These are phyloP conservation scores for Adelphocoris suturalis DNA, from an alignment of 2,888 invertebrate genomes.

Conservation along the genomic window DNA sequence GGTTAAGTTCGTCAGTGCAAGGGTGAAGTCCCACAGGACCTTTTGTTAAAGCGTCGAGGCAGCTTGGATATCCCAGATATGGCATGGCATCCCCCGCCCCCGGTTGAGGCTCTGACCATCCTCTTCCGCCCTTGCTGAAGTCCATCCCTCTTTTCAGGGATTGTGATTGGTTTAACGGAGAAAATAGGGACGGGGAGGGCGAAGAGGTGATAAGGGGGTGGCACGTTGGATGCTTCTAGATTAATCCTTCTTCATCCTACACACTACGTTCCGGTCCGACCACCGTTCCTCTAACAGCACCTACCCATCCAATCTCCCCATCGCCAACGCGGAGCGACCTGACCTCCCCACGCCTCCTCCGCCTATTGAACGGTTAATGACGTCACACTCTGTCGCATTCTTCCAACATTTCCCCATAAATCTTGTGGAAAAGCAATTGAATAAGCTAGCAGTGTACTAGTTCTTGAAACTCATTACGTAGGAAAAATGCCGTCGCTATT, in stretches of 20 bases:
- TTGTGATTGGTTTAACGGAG: conserved; percentile 40
- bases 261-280: conserved; percentile 8
- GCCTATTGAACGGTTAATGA: conserved; percentile 32
- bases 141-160: not conserved
- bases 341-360: conserved; percentile 3
- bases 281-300: not conserved
- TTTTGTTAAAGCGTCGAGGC: not conserved
- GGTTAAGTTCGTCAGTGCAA: too few species aligned
- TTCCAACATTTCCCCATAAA: not conserved
- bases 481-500: too few species aligned
- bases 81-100: not conserved
- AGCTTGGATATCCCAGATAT: conserved; percentile 18
- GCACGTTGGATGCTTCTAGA: conserved; percentile 23
- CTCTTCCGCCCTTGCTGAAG: not conserved
- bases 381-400: conserved; percentile 36
- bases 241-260: conserved; percentile 38
- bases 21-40: conserved; percentile 29
- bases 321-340: conserved; percentile 31
- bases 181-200: not conserved
- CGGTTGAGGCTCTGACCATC: too few species aligned
- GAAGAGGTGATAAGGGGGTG: conserved; percentile 16
- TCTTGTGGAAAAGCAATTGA: not conserved
- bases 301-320: conserved; percentile 26
- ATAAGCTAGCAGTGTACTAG: not conserved
- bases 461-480: too few species aligned